Evolutionary conservation across 2,797 vertebrate species (phyloP).

Genomic region (Merluccius polli): DNA sequence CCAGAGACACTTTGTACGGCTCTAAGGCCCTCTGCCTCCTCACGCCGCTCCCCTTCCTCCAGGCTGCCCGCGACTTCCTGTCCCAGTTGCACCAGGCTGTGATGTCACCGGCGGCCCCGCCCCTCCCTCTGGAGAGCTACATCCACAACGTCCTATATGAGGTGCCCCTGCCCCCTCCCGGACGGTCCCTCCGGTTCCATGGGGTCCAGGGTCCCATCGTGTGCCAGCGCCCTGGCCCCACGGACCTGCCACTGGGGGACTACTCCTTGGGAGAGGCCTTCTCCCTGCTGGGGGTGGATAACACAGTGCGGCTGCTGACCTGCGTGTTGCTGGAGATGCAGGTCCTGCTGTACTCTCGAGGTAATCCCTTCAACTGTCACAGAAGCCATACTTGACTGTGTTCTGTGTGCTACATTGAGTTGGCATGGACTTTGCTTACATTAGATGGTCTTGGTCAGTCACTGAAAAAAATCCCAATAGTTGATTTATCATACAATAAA

Average conservation of each 20-base stretch:
- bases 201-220: conserved; percentile 91
- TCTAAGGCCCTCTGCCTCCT: conserved; percentile 96
- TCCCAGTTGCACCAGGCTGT: conserved; percentile 89
- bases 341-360: conserved; percentile 94
- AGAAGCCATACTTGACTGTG: background rate
- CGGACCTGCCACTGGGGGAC: conserved; percentile 88
- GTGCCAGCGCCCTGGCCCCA: conserved; percentile 89
- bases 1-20: conserved; percentile 87
- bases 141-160: conserved; percentile 95
- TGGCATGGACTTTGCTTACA: background rate
- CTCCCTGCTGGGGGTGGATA: conserved; percentile 88
- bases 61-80: conserved; percentile 89
- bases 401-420: background rate
- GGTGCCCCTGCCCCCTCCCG: conserved; percentile 90
- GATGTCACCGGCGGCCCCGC: conserved; percentile 82
- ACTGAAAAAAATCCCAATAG: background rate
- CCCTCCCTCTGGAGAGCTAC: conserved; percentile 95
- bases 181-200: conserved; percentile 90
- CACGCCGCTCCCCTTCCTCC: conserved; percentile 93
- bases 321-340: conserved; percentile 95
- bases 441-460: background rate
- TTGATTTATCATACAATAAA: no score
- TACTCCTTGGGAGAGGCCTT: conserved; percentile 89
- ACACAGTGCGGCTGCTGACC: conserved; percentile 91
- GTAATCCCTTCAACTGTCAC: conserved; percentile 54